Base-by-base conservation (phyloP, 2,888 invertebrate species). In the Leptura quadrifasciata region DNA sequence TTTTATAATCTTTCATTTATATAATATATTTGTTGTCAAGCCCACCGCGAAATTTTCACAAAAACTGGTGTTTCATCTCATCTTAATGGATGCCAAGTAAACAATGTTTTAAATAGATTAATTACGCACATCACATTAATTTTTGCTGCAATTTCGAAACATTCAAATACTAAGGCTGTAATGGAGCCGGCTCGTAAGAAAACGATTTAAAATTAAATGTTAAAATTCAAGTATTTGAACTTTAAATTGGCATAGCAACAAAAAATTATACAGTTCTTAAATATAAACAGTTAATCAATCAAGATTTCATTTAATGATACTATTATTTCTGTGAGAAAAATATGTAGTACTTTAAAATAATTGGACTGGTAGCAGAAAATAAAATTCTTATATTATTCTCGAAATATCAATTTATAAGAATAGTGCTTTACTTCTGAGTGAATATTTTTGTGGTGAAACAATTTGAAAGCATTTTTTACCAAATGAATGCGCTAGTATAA, bases 101-200 rank as follows among this genome's bases (percentile, higher is more conserved):
- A 68, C 67, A 67, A 27, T 68, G 72, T 76, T 74, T 67, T 64
- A 76, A 76, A 76, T 76, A 76, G 74, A 74, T 74, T 76, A 70
- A 76, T 76, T 74, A 74, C 74, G 71, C 57, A 74, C 24, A 70
- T 70, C 70, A 67, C 57, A 71, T 67, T 68, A 68, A 68, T 55
- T 68, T 68, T 68, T 68, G n/a, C 3, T 9, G 35, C 18, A 27
- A 67, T n/a, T 47, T 47, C 47, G n/a, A 12, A 39, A 39, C 39
- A 39, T 15, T 39, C 39, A 12, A 39, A 39, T 39, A 39, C 12
- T 39, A 31, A 31, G 6, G 3, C 47, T 2, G 47, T 15, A 47
- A 47, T 15, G n/a, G 47, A n/a, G 47, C 27, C 27, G 12, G 12
- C 39, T 12, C 39, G 39, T 10, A 15, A 1, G 4, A 31, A 39